A percentile compares a stretch with the other conserved stretches of the same genome.
phyloP scores from a whole-genome alignment of 2,797 vertebrate genomes.

The Pangasius mekongensis region DNA sequence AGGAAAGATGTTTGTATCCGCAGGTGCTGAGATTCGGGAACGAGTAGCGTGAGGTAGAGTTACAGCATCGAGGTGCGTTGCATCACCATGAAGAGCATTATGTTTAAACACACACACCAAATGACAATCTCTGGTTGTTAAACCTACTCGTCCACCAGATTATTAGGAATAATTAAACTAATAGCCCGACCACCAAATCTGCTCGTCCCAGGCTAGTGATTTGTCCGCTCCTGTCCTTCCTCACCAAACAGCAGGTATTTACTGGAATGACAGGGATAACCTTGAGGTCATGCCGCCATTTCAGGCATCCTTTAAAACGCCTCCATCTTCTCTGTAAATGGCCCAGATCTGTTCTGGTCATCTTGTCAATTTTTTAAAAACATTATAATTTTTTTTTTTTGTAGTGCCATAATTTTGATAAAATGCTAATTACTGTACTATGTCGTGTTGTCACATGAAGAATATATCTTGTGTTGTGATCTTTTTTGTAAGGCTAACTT shows the following conservation, averaged over 20 bases:
- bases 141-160: not conserved
- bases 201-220: constrained; percentile 59
- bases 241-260: constrained; percentile 51
- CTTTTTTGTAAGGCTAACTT: not conserved
- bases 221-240: constrained; percentile 64
- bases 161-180: not conserved
- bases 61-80: not conserved
- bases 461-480: not conserved
- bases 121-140: not conserved
- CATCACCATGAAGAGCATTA: not conserved
- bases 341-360: not conserved
- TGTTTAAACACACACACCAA: not conserved
- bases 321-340: not conserved
- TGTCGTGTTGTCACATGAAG: not conserved
- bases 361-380: not conserved
- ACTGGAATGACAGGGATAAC: constrained; percentile 56
- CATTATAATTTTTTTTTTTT: not conserved
- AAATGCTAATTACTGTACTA: not conserved
- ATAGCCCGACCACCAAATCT: not conserved
- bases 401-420: not conserved
- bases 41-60: not conserved
- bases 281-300: constrained; percentile 50
- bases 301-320: constrained; percentile 19
- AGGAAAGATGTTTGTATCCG: not conserved
- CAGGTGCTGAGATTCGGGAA: not conserved